Evolutionary conservation across 1,140 invertebrate species (phyloP), one percentile per base, ranked within the genome.

Genomic region (Caerostris extrusa): DNA sequence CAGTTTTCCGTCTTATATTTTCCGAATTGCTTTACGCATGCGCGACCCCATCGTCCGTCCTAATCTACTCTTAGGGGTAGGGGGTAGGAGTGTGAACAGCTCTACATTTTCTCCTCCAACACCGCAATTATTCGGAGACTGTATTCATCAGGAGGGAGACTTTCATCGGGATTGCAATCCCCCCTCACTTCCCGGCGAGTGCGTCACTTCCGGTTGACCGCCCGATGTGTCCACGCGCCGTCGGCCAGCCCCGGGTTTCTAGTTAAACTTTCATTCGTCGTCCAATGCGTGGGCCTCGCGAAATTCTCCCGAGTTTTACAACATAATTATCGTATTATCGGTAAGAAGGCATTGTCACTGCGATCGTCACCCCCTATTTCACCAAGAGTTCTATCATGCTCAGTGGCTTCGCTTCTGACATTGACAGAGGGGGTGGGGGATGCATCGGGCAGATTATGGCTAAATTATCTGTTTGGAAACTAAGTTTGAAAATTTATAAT

Each of bases 221-320:
- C 67, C 12, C 67, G 8, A 60, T 90, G 67, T 50, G 8, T 50
- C 19, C 56, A 71, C 34, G 55, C 69, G 34, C 87, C 60, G 55
- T 8, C 34, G 69, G 56, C 10, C 81, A 56, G 14, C 69, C n/a
- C 55, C 34, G 8, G 14, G 88, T n/a, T 71, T 90, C 67, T 90
- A 90, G 81, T 90, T 90, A 90, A 90, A 90, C 88, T 90, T 90
- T 90, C 88, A 90, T 90, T 90, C 88, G 81, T 71, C 81, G 81
- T 60, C 67, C n/a, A 81, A 90, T 90, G 14, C 55, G 34, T 17
- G 60, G 61, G 50, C 12, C n/a, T 53, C 69, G 53, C 55, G 12
- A 81, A 90, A 69, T 53, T 90, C n/a, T 69, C n/a, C 34, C 8
- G 56, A 64, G 57, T 67, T 87, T 87, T 87, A 56, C 34, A 64